Conservation (phyloP, 2,888 invertebrate genomes). For the Cheilosia vernalis region DNA sequence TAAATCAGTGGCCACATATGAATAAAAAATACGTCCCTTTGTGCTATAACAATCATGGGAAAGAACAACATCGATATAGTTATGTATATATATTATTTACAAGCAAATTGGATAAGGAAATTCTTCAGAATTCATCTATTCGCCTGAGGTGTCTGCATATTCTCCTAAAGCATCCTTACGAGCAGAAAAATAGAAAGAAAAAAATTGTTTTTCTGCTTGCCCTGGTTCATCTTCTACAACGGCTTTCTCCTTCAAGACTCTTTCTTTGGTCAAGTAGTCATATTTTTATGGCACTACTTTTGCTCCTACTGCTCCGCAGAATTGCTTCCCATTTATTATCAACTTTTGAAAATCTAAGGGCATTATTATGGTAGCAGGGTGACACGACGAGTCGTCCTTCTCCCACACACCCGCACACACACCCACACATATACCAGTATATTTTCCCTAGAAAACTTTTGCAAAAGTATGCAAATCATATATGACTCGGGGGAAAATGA, state of each 20-base stretch:
- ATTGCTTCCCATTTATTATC: conserved; percentile 65
- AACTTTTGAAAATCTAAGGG: conserved; percentile 66
- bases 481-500: conserved; percentile 68
- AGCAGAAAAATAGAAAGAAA: conserved; percentile 17
- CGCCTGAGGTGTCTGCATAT: conserved; percentile 66
- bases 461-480: conserved; percentile 71
- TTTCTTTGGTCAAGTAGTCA: conserved; percentile 67
- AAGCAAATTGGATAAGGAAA: conserved; percentile 69
- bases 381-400: conserved; percentile 35
- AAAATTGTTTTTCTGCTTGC: conserved; percentile 8
- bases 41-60: conserved; percentile 34
- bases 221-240: conserved; percentile 12
- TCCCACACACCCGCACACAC: background rate
- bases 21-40: conserved; percentile 25
- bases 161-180: conserved; percentile 46
- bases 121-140: conserved; percentile 64
- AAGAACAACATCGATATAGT: conserved; percentile 2
- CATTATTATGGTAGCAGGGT: conserved; percentile 59
- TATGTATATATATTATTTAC: conserved; percentile 38
- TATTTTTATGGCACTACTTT: conserved; percentile 57
- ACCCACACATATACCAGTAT: background rate
- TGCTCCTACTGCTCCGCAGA: conserved; percentile 43
- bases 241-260: conserved; percentile 46
- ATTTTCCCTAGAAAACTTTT: conserved; percentile 46
- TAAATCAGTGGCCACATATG: conserved; percentile 66